Evolutionary conservation across 2,113 vertebrate genomes (phyloP).

Genomic region (Girardinichthys multiradiatus): DNA sequence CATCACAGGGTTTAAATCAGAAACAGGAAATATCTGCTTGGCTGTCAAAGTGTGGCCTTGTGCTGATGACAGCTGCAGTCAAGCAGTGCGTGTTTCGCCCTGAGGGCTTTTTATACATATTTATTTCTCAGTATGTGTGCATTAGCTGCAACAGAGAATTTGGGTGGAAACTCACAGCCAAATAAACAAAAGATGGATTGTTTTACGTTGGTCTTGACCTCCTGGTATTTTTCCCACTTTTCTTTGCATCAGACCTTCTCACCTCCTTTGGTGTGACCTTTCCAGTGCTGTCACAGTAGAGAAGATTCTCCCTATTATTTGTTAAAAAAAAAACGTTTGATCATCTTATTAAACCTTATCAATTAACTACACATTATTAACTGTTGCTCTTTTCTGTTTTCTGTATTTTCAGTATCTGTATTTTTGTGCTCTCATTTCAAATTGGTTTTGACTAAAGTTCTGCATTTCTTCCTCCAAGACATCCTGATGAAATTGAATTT

Average conservation of each 20-base stretch:
- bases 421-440: too few relatives aligned
- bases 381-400: background rate
- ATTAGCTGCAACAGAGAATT: conserved; percentile 32
- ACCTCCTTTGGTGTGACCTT: conserved; percentile 37
- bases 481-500: too few relatives aligned
- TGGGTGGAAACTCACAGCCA: conserved; percentile 35
- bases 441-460: too few relatives aligned
- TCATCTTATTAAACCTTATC: background rate
- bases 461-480: too few relatives aligned
- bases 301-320: conserved; percentile 17
- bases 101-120: background rate
- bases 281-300: conserved; percentile 7
- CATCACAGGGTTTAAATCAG: conserved; percentile 37
- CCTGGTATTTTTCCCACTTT: conserved; percentile 45
- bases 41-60: conserved; percentile 26
- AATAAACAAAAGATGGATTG: conserved; percentile 58
- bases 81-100: background rate
- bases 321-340: background rate
- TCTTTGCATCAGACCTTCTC: conserved; percentile 37
- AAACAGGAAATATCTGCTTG: conserved; percentile 27
- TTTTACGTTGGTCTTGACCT: conserved; percentile 52
- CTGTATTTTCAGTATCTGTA: background rate
- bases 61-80: background rate
- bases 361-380: background rate
- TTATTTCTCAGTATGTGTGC: conserved; percentile 20